A percentile compares a stretch with the other conserved stretches of the same genome.
These are phyloP conservation scores for Phengaris arion DNA, from an alignment of 2,888 invertebrate genomes.

Conservation along the genomic window DNA sequence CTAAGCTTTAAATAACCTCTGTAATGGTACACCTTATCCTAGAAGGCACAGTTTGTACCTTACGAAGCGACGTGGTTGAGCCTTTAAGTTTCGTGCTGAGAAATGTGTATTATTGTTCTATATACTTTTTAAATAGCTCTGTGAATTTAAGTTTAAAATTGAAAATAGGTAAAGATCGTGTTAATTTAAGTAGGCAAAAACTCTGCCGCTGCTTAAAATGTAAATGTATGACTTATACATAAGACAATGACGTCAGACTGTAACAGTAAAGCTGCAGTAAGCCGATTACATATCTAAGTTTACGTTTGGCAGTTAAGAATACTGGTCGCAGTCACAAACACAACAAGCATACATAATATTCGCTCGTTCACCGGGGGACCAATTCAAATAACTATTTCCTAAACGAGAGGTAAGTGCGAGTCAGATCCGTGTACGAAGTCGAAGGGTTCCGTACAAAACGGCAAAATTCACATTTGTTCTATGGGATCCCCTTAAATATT, in stretches of 20 bases:
- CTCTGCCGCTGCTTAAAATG: background rate
- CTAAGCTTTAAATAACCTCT: slow-evolving; percentile 66
- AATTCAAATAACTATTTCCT: background rate
- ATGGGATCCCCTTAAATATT: too few relatives aligned
- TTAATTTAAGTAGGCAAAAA: background rate
- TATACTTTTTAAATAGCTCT: background rate
- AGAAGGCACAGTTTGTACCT: slow-evolving; percentile 75
- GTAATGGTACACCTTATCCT: slow-evolving; percentile 50
- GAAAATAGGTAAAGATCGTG: background rate
- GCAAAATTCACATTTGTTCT: too few relatives aligned
- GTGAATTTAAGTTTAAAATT: background rate
- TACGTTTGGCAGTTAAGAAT: slow-evolving; percentile 71
- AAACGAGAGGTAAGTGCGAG: too few relatives aligned
- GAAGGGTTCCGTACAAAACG: too few relatives aligned
- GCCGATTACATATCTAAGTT: slow-evolving; percentile 47
- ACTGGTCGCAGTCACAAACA: slow-evolving; percentile 72
- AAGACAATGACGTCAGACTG: slow-evolving; percentile 5
- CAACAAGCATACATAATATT: slow-evolving; percentile 57
- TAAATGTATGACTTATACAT: background rate
- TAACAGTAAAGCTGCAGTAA: slow-evolving; percentile 48
- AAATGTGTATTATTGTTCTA: background rate
- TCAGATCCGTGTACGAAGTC: too few relatives aligned
- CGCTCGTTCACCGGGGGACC: slow-evolving; percentile 30
- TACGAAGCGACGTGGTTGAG: slow-evolving; percentile 50
- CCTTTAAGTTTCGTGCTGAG: background rate